Conservation (phyloP, 2,113 vertebrate genomes). For the Grus americana region DNA sequence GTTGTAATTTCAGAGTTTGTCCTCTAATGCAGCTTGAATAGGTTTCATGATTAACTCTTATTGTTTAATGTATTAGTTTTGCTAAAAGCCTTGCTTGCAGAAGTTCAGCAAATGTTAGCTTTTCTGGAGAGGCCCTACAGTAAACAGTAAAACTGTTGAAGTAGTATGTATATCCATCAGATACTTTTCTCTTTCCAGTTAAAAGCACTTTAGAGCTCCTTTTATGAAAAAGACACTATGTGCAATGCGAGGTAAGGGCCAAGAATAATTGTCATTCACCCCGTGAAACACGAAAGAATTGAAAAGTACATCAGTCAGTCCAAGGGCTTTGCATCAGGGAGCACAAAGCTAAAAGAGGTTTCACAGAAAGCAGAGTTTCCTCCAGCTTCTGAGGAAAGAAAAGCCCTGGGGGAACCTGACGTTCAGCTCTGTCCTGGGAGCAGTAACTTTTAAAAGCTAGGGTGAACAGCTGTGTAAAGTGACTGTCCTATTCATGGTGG, state of each 20-base stretch:
- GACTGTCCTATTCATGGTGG: rapidly evolving
- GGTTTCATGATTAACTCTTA: constrained; percentile 41
- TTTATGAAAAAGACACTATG: not conserved
- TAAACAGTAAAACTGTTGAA: constrained; percentile 22
- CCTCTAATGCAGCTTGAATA: not conserved
- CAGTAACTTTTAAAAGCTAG: not conserved
- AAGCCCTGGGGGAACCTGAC: not conserved
- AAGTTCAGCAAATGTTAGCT: constrained; percentile 66
- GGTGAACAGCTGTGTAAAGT: not conserved
- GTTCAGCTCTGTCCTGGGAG: not conserved
- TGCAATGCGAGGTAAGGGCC: not conserved
- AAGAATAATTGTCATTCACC: not conserved
- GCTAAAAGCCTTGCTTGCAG: constrained; percentile 15
- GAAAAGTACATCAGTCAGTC: not conserved
- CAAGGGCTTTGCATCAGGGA: not conserved
- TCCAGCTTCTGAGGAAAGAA: not conserved
- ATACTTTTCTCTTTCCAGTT: not conserved
- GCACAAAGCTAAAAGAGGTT: not conserved
- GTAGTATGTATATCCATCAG: not conserved
- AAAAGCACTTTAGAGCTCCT: not conserved
- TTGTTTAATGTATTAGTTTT: constrained; percentile 29
- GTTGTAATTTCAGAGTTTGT: constrained; percentile 12
- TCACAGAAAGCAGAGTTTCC: not conserved
- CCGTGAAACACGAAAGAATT: not conserved
- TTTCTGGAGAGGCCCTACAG: not conserved